Evolutionary conservation across 2,113 vertebrate genomes (phyloP).

Genomic region (Cardinalis cardinalis): DNA sequence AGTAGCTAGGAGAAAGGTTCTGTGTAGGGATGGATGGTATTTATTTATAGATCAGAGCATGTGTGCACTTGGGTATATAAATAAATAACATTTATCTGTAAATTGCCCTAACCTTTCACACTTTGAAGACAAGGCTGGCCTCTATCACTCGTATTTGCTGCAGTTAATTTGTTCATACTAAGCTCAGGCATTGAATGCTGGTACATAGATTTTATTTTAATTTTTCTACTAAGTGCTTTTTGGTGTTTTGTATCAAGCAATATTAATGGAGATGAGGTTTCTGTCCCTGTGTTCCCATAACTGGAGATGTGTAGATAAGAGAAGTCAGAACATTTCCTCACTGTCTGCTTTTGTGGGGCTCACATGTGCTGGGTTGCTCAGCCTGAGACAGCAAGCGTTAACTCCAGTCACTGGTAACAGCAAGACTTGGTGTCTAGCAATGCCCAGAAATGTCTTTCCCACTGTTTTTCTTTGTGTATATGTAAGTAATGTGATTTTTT

Average conservation of each 20-base stretch:
- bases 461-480: background rate
- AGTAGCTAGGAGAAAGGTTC: background rate
- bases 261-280: background rate
- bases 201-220: background rate
- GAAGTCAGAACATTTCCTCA: background rate
- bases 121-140: background rate
- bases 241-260: background rate
- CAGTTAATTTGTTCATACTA: background rate
- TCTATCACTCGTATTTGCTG: background rate
- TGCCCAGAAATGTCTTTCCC: background rate
- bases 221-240: background rate
- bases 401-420: background rate
- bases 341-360: background rate
- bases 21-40: background rate
- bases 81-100: background rate
- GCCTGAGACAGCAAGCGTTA: background rate
- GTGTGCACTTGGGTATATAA: background rate
- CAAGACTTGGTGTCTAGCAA: background rate
- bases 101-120: background rate
- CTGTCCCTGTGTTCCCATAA: background rate
- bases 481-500: background rate
- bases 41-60: background rate
- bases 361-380: fast-evolving
- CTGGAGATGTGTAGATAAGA: background rate
- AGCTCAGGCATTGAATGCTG: fast-evolving